A percentile compares a stretch with the other conserved stretches of the same genome.
Evolutionary conservation across 2,888 invertebrate species (phyloP).

Genomic region (Rhorus exstirpatorius): DNA sequence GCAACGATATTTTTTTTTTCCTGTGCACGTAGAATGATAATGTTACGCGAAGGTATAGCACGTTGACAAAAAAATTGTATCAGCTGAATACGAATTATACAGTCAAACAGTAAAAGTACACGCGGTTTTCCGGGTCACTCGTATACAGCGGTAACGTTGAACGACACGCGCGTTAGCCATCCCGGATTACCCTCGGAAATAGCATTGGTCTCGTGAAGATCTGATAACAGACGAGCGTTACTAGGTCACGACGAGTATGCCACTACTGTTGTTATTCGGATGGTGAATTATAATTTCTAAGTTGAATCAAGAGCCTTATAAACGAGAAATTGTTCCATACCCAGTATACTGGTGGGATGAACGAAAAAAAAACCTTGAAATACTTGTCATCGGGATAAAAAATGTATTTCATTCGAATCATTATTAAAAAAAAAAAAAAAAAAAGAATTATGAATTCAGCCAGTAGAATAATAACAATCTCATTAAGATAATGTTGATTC

Average conservation of each 20-base stretch:
- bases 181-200: slow-evolving; percentile 53
- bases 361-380: neutral
- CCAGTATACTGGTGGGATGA: too few relatives aligned
- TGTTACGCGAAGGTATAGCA: neutral
- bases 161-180: slow-evolving; percentile 55
- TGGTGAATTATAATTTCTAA: slow-evolving; percentile 37
- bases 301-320: neutral
- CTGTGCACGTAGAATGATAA: too few relatives aligned
- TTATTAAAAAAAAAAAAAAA: too few relatives aligned
- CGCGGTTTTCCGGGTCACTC: slow-evolving; percentile 52
- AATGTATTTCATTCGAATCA: neutral
- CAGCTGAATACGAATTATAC: slow-evolving; percentile 16
- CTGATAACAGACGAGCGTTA: slow-evolving; percentile 56
- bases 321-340: neutral
- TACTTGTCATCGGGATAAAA: neutral
- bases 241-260: slow-evolving; percentile 39
- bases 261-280: slow-evolving; percentile 34
- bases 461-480: neutral
- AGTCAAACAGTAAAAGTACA: slow-evolving; percentile 31
- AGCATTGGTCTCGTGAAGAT: slow-evolving; percentile 58
- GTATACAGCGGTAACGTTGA: slow-evolving; percentile 36
- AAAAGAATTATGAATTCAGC: neutral
- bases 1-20: too few relatives aligned
- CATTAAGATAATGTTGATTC: neutral
- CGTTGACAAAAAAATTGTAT: neutral